Evolutionary conservation across 1,140 invertebrate species (phyloP).

Genomic region (Hormaphis cornu): DNA sequence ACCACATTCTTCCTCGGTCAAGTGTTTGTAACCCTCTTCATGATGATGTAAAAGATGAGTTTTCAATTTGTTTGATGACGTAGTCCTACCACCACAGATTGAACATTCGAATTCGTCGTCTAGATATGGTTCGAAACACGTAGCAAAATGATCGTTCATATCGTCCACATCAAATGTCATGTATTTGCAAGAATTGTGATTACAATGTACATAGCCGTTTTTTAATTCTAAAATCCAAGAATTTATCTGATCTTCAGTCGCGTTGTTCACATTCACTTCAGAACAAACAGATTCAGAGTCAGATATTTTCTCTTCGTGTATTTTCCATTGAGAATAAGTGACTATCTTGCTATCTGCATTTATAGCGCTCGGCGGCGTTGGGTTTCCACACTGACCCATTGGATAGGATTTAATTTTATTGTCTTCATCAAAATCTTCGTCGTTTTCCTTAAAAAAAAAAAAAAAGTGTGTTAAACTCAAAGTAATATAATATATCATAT

Average conservation of each 20-base stretch:
- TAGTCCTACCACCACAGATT: constrained; percentile 22
- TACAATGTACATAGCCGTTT: constrained; percentile 37
- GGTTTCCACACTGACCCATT: constrained; percentile 16
- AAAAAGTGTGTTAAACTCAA: neutral
- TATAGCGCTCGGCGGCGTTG: constrained; percentile 10
- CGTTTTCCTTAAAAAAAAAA: neutral
- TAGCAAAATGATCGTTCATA: constrained; percentile 37
- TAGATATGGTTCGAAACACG: constrained; percentile 34
- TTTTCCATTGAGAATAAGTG: constrained; percentile 27
- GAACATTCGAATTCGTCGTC: constrained; percentile 29
- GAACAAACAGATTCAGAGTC: constrained; percentile 16
- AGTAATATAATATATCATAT: too few relatives aligned
- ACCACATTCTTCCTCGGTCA: constrained; percentile 25
- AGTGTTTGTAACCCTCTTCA: constrained; percentile 27
- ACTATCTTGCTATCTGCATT: constrained; percentile 27
- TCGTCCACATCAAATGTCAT: constrained; percentile 37
- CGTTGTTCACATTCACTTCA: constrained; percentile 18
- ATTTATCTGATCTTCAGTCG: constrained; percentile 18
- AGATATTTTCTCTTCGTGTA: constrained; percentile 20
- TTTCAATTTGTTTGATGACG: constrained; percentile 27
- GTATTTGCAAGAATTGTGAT: constrained; percentile 38
- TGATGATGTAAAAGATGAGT: constrained; percentile 26
- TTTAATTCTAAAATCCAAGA: constrained; percentile 21
- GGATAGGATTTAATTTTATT: constrained; percentile 30
- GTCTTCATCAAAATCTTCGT: constrained; percentile 24